Percentiles rank a stretch among this genome's conserved stretches.
Conservation (phyloP, 2,113 vertebrate species). For the Formicarius rufipectus region DNA sequence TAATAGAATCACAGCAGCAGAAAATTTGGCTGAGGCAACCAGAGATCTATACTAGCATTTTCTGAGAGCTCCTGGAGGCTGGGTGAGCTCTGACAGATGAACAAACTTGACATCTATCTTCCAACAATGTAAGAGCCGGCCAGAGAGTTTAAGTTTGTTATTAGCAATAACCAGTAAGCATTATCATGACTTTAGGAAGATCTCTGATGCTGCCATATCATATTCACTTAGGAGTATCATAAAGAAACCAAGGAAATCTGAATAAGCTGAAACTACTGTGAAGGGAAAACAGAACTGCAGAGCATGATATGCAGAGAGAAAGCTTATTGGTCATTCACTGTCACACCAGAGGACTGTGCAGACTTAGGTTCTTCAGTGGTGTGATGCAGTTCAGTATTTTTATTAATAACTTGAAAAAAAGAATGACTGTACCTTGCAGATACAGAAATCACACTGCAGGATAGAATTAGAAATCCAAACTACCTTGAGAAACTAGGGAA, state of each 20-base stretch:
- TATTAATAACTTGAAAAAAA: background rate
- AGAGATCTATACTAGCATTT: background rate
- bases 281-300: background rate
- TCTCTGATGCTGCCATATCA: background rate
- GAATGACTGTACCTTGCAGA: background rate
- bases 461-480: background rate
- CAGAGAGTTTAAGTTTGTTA: background rate
- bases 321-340: background rate
- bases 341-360: background rate
- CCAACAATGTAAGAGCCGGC: background rate
- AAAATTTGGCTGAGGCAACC: background rate
- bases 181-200: background rate
- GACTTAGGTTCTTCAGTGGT: background rate
- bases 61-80: background rate
- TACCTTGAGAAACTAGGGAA: background rate
- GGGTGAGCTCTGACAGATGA: background rate
- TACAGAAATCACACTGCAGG: background rate
- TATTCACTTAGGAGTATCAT: background rate
- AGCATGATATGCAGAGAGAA: background rate
- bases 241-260: background rate
- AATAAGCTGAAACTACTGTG: background rate
- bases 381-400: background rate
- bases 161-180: background rate
- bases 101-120: background rate
- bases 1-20: background rate